A percentile compares a stretch with the other conserved stretches of the same genome.
Conservation (phyloP, 2,888 invertebrate species). For the Lithodes maja region DNA sequence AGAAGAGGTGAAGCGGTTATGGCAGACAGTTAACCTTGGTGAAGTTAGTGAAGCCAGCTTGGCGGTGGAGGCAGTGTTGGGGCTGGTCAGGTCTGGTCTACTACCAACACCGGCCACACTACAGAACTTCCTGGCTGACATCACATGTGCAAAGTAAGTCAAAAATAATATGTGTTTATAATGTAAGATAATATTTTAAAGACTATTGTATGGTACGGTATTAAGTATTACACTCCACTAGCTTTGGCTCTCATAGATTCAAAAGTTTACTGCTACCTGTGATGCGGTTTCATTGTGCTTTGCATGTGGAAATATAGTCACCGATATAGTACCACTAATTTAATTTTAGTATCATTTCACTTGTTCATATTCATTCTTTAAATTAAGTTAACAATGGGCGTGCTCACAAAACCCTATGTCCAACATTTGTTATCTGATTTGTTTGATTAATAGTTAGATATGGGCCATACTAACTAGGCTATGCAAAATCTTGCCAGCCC, state of each 20-base stretch:
- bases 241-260: background rate
- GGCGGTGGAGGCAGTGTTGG: conserved; percentile 52
- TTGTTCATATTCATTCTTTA: too few relatives aligned
- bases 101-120: conserved; percentile 55
- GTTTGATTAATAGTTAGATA: too few relatives aligned
- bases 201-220: background rate
- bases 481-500: too few relatives aligned
- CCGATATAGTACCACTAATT: too few relatives aligned
- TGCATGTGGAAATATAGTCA: too few relatives aligned
- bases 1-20: conserved; percentile 57
- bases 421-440: too few relatives aligned
- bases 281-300: background rate
- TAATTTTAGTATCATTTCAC: too few relatives aligned
- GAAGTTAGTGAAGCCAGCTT: conserved; percentile 52
- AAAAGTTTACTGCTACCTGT: background rate
- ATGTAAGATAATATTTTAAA: background rate
- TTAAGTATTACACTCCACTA: background rate
- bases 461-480: too few relatives aligned
- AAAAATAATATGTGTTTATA: background rate
- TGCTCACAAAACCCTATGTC: too few relatives aligned
- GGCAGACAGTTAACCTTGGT: conserved; percentile 63
- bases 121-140: conserved; percentile 64
- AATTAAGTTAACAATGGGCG: too few relatives aligned
- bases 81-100: conserved; percentile 32
- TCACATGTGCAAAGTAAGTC: conserved; percentile 61